Percentiles rank a stretch among this genome's conserved stretches.
Evolutionary conservation across 2,113 vertebrate genomes (phyloP).

Genomic region (Galemys pyrenaicus): DNA sequence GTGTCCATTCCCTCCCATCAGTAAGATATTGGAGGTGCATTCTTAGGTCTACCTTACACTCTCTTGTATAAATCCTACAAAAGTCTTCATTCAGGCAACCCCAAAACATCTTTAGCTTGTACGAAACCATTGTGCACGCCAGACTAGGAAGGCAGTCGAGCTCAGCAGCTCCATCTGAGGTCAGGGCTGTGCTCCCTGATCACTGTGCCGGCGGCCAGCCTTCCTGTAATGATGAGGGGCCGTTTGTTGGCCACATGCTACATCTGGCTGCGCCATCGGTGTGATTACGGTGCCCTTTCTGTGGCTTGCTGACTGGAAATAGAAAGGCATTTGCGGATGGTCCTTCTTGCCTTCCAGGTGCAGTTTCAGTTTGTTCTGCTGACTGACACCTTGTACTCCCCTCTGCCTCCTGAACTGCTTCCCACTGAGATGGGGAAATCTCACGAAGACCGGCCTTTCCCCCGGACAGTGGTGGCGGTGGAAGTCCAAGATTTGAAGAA

Average conservation of each 20-base stretch:
- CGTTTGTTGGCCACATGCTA: background rate
- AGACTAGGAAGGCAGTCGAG: background rate
- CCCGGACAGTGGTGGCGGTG: conserved; percentile 96
- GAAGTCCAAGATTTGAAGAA: conserved; percentile 99
- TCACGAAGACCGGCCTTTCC: conserved; percentile 89
- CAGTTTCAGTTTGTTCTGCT: conserved; percentile 98
- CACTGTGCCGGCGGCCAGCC: background rate
- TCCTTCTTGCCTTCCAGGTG: conserved; percentile 84
- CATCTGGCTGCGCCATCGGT: fast-evolving
- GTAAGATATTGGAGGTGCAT: background rate
- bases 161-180: background rate
- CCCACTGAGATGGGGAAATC: conserved; percentile 90
- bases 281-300: fast-evolving
- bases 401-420: conserved; percentile 93
- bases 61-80: background rate
- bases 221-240: background rate
- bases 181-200: background rate
- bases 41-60: background rate
- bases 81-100: background rate
- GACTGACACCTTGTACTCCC: conserved; percentile 97
- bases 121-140: background rate
- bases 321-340: background rate
- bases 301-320: background rate
- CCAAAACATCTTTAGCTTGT: background rate
- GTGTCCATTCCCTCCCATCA: background rate